Conservation (phyloP, 2,888 invertebrate genomes). For the Limnephilus lunatus region DNA sequence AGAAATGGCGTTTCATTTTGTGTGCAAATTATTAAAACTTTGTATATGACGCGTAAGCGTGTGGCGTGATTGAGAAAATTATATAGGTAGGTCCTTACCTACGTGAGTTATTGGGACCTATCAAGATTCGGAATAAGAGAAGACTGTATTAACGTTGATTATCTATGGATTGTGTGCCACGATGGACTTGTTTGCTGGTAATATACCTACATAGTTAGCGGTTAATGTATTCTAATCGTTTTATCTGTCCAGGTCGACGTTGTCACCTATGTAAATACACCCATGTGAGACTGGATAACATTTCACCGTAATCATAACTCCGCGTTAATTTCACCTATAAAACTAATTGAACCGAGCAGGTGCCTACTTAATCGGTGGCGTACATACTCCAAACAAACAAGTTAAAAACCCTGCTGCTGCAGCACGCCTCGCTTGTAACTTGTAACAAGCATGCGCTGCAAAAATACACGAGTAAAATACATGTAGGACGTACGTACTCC, state of each 20-base stretch:
- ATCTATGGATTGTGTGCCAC: not conserved
- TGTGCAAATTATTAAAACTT: not conserved
- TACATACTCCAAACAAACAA: not conserved
- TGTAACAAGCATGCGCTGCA: not conserved
- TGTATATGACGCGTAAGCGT: not conserved
- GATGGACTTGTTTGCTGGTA: not conserved
- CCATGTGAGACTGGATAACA: not conserved
- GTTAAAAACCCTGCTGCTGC: constrained; percentile 8
- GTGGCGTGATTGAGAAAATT: too few relatives aligned
- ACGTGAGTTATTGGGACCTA: not conserved
- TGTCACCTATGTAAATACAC: not conserved
- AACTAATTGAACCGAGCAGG: not conserved
- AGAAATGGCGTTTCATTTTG: too few relatives aligned
- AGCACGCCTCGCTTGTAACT: constrained; percentile 2
- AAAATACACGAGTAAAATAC: not conserved
- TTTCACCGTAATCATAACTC: not conserved
- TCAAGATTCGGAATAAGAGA: not conserved
- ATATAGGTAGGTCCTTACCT: too few relatives aligned
- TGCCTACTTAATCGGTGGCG: not conserved
- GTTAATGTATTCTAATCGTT: not conserved
- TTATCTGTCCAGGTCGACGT: not conserved
- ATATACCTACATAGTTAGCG: not conserved
- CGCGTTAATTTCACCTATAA: not conserved
- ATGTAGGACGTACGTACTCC: not conserved
- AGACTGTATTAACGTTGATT: not conserved